phyloP scores from a whole-genome alignment of 2,888 invertebrate genomes.

The Eulithis prunata region DNA sequence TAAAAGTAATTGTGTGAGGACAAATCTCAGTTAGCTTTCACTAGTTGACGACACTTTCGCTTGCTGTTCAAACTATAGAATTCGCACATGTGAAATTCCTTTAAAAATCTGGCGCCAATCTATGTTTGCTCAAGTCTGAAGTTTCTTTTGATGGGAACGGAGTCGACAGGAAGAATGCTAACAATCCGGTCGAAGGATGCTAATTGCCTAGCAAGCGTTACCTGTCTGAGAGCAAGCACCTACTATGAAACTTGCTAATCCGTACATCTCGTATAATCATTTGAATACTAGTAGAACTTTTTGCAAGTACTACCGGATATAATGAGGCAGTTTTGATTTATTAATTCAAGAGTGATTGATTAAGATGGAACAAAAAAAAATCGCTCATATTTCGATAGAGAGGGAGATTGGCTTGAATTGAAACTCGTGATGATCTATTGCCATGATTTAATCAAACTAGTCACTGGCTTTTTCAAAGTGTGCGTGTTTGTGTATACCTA shows the following conservation, averaged over 20 bases:
- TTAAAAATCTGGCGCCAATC: conserved; percentile 37
- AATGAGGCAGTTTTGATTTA: background rate
- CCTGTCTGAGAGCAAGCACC: conserved; percentile 52
- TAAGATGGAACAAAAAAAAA: conserved; percentile 2
- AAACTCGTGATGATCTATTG: conserved; percentile 1
- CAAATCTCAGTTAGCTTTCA: conserved; percentile 42
- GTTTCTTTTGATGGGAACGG: conserved; percentile 62
- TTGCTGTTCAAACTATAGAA: conserved; percentile 33
- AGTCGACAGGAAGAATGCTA: conserved; percentile 67
- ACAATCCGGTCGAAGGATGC: conserved; percentile 69
- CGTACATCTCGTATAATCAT: background rate
- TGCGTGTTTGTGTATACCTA: too few species aligned
- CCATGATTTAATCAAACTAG: background rate
- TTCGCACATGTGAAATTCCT: conserved; percentile 41
- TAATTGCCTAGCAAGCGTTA: conserved; percentile 69
- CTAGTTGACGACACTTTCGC: conserved; percentile 42
- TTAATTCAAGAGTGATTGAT: conserved; percentile 20
- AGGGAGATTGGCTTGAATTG: background rate
- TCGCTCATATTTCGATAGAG: background rate
- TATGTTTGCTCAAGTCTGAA: conserved; percentile 36
- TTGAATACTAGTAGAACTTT: background rate
- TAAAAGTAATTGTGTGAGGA: conserved; percentile 29
- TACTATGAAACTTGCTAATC: conserved; percentile 45
- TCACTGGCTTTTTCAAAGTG: background rate
- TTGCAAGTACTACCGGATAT: background rate